Base-by-base conservation (phyloP, 2,888 invertebrate genomes). In the Apoda limacodes region DNA sequence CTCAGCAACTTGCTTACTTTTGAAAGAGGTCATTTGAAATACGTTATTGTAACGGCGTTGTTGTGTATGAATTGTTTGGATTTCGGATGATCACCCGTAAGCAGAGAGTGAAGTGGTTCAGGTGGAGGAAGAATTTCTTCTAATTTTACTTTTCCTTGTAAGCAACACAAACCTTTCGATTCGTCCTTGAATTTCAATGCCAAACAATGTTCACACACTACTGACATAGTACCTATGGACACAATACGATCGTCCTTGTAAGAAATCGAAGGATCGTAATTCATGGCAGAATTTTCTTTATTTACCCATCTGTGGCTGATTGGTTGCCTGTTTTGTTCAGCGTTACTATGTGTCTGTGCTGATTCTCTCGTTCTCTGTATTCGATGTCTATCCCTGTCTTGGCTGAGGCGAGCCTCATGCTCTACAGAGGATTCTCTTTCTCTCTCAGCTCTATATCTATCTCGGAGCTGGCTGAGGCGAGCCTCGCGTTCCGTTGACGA, bases 171-270 rank as follows among this genome's bases (percentile, higher is more conserved):
- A n/a, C n/a, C n/a, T n/a, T n/a, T n/a, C n/a, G n/a, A n/a, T n/a
- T n/a, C n/a, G n/a, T n/a, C n/a, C n/a, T n/a, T n/a, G n/a, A n/a
- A n/a, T n/a, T n/a, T n/a, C n/a, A n/a, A n/a, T n/a, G n/a, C n/a
- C n/a, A n/a, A n/a, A n/a, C n/a, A n/a, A n/a, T n/a, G n/a, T n/a
- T n/a, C n/a, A n/a, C n/a, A n/a, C n/a, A n/a, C n/a, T n/a, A n/a
- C n/a, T n/a, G n/a, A 43, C 38, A 43, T 41, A 15, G 42, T 39
- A 40, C 41, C 46, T 42, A 44, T 42, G 24, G 42, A 42, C 34
- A 46, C 40, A 30, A 37, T 37, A 39, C 37, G 36, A 43, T 45
- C 42, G 39, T 42, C 39, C 35, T 39, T 37, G 38, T 45, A 45
- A 41, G 34, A 9, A 45, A 42, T 42, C 37, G 33, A 39, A 37